Evolutionary conservation across 2,797 vertebrate species (phyloP).

Genomic region (Acanthornis magna): DNA sequence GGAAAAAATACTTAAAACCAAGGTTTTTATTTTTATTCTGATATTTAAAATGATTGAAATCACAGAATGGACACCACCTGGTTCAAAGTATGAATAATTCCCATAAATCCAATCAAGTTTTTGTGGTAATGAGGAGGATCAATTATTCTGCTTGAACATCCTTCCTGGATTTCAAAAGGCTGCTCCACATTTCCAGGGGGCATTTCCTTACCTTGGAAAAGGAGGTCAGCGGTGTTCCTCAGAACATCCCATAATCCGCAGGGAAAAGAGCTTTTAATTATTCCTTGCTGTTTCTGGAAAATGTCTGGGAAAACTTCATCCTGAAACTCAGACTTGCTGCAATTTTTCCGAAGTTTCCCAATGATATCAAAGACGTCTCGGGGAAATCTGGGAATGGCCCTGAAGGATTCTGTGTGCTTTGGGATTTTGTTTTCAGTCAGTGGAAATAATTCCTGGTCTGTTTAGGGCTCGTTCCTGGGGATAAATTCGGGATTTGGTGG

Average conservation of each 20-base stretch:
- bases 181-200: background rate
- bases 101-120: background rate
- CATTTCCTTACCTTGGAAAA: conserved; percentile 15
- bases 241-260: conserved; percentile 10
- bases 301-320: conserved; percentile 33
- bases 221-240: conserved; percentile 6
- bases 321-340: conserved; percentile 32
- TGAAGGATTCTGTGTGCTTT: background rate
- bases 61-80: background rate
- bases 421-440: background rate
- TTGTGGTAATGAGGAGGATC: background rate
- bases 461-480: background rate
- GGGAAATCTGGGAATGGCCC: background rate
- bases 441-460: background rate
- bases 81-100: background rate
- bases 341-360: conserved; percentile 50
- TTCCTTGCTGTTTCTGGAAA: conserved; percentile 34
- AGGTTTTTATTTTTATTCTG: fast-evolving
- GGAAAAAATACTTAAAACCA: background rate
- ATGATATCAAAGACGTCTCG: background rate
- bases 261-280: conserved; percentile 55
- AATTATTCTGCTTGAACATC: background rate
- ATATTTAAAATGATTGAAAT: background rate
- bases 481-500: background rate
- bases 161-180: background rate